Base-by-base conservation (phyloP, 2,113 vertebrate species). In the Acinonyx jubatus region DNA sequence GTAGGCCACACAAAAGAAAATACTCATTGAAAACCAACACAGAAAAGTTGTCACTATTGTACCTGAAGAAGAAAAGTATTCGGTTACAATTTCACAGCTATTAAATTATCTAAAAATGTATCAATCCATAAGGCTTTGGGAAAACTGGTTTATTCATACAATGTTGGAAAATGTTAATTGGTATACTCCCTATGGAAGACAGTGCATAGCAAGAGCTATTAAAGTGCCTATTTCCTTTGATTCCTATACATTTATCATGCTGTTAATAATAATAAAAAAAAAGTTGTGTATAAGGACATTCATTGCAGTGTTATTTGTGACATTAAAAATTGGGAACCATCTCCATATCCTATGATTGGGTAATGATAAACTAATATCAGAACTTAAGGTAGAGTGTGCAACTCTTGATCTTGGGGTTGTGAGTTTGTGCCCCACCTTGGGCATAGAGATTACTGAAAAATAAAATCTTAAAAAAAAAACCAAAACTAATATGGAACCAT, bases 311-410 rank as follows among this genome's bases (percentile, higher is more conserved):
- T 92, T 92, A 85, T 7, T 91, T 74, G 18, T 69, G 66, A 69
- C 41, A 63, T 68, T 73, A 93, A 81, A 93, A 95, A 85, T 91
- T 91, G 41, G 31, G 50, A 73, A 83, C n/a, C 31, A 61, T 63
- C 21, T 92, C 1, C 73, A 12, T 95, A 4, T 71, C 31, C 27
- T 79, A 0, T 86, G 36, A 85, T 45, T n/a, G 18, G 52, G 8
- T 93, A 76, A 63, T 89, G 73, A 81, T 68, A 79, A 85, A 61
- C 68, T 90, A 89, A 18, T 63, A 94, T 5, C 41, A 45, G 18
- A 89, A 80, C 5, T 55, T 95, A 88, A 84, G 94, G 12, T 76
- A 76, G 38, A 76, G 36, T 5, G 13, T 76, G 41, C 4, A 14
- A 76, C 73, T 76, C 25, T 76, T 48, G 14, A 76, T 76, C 25